Conservation (phyloP, 2,113 vertebrate species). For the Odontophorus gujanensis region DNA sequence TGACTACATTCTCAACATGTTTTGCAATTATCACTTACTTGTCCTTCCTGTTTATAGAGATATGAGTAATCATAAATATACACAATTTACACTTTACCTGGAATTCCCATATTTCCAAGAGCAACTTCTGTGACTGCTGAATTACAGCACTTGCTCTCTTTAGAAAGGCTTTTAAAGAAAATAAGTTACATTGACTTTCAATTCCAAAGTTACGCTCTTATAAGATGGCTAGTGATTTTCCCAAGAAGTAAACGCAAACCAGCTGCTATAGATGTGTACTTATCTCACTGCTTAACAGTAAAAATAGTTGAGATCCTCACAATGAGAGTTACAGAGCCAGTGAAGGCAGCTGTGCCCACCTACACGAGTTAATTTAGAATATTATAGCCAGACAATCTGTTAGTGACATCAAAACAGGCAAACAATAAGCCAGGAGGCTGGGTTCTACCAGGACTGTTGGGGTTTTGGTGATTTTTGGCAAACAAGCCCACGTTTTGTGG, state of each 20-base stretch:
- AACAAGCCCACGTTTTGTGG: neutral
- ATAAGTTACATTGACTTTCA: neutral
- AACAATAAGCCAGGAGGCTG: neutral
- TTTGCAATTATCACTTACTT: too few relatives aligned
- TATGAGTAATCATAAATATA: neutral
- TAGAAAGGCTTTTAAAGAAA: neutral
- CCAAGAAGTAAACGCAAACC: neutral
- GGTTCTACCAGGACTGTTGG: neutral
- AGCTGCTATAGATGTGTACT: neutral
- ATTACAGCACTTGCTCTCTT: neutral
- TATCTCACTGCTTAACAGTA: neutral
- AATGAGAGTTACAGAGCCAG: neutral
- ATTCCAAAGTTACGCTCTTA: neutral
- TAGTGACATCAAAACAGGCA: neutral
- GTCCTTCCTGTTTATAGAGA: too few relatives aligned
- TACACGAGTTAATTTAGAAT: neutral
- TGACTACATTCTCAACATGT: accelerated
- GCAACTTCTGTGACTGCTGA: neutral
- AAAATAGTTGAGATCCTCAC: neutral
- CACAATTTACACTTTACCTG: neutral
- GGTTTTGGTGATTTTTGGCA: neutral
- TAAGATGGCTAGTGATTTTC: neutral
- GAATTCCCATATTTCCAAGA: neutral
- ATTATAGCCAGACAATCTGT: neutral
- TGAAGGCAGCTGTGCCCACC: neutral